phyloP scores from a whole-genome alignment of 2,888 invertebrate genomes.

The Spodoptera littoralis region DNA sequence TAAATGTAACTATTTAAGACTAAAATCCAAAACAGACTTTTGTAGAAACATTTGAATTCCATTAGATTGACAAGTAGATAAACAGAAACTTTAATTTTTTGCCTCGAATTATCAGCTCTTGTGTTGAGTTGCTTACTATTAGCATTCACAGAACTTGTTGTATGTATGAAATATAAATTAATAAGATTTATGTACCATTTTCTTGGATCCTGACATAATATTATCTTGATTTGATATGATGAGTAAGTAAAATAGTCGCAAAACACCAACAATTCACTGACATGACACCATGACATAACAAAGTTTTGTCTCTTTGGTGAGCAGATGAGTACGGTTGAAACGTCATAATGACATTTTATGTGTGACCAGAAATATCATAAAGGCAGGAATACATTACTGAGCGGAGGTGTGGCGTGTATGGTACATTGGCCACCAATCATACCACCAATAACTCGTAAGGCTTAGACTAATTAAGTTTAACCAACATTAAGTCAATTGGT shows the following conservation, averaged over 20 bases:
- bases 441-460: no score
- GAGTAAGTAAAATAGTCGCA: conserved; percentile 52
- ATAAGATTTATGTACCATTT: conserved; percentile 75
- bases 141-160: not conserved
- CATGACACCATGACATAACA: conserved; percentile 54
- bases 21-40: conserved; percentile 20
- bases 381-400: no score
- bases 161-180: conserved; percentile 3
- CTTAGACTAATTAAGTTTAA: no score
- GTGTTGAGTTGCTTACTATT: not conserved
- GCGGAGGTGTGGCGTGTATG: no score
- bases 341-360: no score
- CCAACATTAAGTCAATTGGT: no score
- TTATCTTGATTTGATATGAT: conserved; percentile 62
- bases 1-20: not conserved
- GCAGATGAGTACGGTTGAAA: no score
- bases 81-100: conserved; percentile 49
- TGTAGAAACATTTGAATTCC: conserved; percentile 59
- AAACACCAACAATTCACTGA: conserved; percentile 76
- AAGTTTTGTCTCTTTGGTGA: not conserved
- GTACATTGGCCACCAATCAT: no score
- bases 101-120: not conserved
- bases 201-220: conserved; percentile 85
- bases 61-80: conserved; percentile 55
- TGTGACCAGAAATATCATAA: no score